Conservation (phyloP, 2,113 vertebrate species). For the Asarcornis scutulata region DNA sequence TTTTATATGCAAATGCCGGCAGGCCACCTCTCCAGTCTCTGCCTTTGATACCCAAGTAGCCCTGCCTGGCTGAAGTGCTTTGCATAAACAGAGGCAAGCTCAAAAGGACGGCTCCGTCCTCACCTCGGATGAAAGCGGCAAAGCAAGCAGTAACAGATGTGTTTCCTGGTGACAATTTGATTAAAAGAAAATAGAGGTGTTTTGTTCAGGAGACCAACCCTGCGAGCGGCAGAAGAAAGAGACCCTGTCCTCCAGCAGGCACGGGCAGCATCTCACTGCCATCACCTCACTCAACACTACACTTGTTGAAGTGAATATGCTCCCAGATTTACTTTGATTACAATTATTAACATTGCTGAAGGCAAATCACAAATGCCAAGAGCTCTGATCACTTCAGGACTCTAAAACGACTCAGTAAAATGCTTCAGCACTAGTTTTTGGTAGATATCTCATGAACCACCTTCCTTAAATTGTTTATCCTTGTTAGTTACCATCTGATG, state of each 20-base stretch:
- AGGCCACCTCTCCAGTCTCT: constrained; percentile 9
- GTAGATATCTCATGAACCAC: fast-evolving
- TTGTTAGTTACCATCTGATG: fast-evolving
- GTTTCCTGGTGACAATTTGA: constrained; percentile 64
- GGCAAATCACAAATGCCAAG: not conserved
- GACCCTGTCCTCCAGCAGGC: not conserved
- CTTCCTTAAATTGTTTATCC: fast-evolving
- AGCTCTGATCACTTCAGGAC: fast-evolving
- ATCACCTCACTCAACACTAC: not conserved
- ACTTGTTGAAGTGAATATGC: not conserved
- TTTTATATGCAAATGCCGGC: constrained; percentile 44
- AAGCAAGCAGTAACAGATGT: constrained; percentile 42
- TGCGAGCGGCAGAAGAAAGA: not conserved
- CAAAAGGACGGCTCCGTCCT: constrained; percentile 36
- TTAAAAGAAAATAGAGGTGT: constrained; percentile 55
- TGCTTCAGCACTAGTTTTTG: not conserved
- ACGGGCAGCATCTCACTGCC: not conserved
- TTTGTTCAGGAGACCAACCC: not conserved
- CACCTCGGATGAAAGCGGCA: constrained; percentile 57
- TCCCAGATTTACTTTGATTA: fast-evolving
- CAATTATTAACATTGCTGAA: fast-evolving
- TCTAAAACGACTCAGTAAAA: not conserved
- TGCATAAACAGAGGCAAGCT: constrained; percentile 8
- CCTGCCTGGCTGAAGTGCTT: constrained; percentile 31
- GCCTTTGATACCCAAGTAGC: constrained; percentile 59